phyloP scores from a whole-genome alignment of 2,113 vertebrate genomes.

The Lasiurus cinereus region DNA sequence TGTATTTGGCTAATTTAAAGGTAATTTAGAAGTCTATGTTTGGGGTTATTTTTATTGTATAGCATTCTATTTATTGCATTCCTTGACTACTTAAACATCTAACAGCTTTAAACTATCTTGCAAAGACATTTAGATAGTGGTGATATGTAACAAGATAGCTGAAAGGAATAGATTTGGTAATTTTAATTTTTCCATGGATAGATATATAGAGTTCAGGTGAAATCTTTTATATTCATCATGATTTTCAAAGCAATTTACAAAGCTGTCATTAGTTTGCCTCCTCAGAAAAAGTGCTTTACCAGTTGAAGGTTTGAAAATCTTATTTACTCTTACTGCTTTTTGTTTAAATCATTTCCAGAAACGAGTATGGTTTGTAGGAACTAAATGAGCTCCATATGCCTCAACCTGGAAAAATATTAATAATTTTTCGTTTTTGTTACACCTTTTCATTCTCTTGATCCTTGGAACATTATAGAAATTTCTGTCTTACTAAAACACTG shows the following conservation, averaged over 20 bases:
- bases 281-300: neutral
- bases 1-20: neutral
- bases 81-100: neutral
- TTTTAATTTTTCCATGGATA: neutral
- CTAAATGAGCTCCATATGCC: neutral
- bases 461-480: neutral
- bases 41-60: neutral
- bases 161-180: neutral
- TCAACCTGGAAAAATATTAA: neutral
- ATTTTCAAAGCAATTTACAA: neutral
- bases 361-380: neutral
- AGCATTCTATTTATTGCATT: neutral
- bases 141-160: neutral
- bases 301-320: neutral
- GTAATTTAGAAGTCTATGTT: neutral
- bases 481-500: neutral
- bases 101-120: neutral
- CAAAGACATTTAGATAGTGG: neutral
- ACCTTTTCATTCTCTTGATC: neutral
- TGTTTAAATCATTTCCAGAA: constrained; percentile 8
- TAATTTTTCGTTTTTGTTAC: neutral
- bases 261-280: neutral
- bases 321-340: neutral
- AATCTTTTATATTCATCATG: neutral
- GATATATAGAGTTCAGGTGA: neutral